phyloP scores from a whole-genome alignment of 2,797 vertebrate species.

The Esox lucius region DNA sequence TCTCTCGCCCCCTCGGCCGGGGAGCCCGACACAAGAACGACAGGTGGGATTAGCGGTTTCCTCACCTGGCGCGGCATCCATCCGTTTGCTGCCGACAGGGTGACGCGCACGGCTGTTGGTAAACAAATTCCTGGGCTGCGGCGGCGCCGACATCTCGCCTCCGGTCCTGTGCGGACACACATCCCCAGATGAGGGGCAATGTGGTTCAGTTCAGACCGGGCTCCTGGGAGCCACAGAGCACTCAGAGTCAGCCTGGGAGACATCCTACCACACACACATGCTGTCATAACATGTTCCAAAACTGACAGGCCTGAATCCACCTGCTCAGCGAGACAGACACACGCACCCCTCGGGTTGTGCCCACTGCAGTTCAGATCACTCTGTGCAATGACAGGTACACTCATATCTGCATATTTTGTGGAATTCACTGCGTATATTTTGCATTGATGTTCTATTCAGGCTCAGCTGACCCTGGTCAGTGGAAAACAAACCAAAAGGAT shows the following conservation, averaged over 20 bases:
- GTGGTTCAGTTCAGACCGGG: constrained; percentile 67
- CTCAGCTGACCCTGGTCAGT: no score
- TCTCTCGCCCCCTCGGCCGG: constrained; percentile 18
- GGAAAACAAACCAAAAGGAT: no score
- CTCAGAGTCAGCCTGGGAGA: constrained; percentile 56
- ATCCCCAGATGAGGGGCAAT: constrained; percentile 55
- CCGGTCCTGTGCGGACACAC: constrained; percentile 4
- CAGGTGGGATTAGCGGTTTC: no score
- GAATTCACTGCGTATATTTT: no score
- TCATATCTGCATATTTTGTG: constrained; percentile 14
- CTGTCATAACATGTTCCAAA: constrained; percentile 57
- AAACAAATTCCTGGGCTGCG: constrained; percentile 47
- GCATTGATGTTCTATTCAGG: no score
- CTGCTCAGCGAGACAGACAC: constrained; percentile 14
- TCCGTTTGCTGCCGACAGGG: constrained; percentile 12
- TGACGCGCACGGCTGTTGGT: constrained; percentile 39
- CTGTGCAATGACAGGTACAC: constrained; percentile 30
- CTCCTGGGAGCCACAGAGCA: constrained; percentile 67
- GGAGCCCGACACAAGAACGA: constrained; percentile 6
- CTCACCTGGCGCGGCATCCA: no score
- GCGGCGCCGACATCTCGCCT: constrained; percentile 22
- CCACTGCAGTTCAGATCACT: constrained; percentile 26
- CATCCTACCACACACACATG: constrained; percentile 55
- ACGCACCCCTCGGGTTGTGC: background rate
- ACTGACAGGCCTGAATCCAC: constrained; percentile 59